Percentiles rank a stretch among this genome's conserved stretches.
Evolutionary conservation across 1,140 invertebrate species (phyloP).

Genomic region (Neodiprion fabricii): DNA sequence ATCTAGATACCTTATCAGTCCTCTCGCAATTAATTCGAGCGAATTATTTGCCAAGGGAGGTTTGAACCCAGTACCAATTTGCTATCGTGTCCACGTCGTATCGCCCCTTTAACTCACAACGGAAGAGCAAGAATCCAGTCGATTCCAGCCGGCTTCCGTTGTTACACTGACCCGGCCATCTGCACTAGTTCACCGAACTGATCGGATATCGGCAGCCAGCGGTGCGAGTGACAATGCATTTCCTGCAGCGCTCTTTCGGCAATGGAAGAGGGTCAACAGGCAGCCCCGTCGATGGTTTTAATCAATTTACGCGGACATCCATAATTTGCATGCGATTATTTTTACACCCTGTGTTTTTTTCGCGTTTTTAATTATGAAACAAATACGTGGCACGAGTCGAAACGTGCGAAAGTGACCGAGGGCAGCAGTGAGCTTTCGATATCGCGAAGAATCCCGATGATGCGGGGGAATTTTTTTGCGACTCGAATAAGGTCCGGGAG

Average conservation of each 20-base stretch:
- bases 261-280: not conserved
- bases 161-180: not conserved
- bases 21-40: not conserved
- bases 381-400: too few species aligned
- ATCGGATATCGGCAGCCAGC: not conserved
- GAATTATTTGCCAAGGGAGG: not conserved
- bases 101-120: constrained; percentile 1
- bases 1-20: not conserved
- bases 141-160: not conserved
- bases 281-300: not conserved
- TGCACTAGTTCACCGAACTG: not conserved
- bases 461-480: too few species aligned
- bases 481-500: not conserved
- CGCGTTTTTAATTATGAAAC: too few species aligned
- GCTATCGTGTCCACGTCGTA: not conserved
- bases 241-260: not conserved
- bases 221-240: not conserved
- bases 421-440: too few species aligned
- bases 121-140: not conserved
- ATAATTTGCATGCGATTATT: too few species aligned
- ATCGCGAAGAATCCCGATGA: too few species aligned
- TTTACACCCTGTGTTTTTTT: too few species aligned
- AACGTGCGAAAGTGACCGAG: too few species aligned
- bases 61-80: not conserved
- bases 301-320: not conserved